Evolutionary conservation across 2,888 invertebrate genomes (phyloP), one percentile per base, ranked within the genome.

Genomic region (Hydrotaea diabolus): DNA sequence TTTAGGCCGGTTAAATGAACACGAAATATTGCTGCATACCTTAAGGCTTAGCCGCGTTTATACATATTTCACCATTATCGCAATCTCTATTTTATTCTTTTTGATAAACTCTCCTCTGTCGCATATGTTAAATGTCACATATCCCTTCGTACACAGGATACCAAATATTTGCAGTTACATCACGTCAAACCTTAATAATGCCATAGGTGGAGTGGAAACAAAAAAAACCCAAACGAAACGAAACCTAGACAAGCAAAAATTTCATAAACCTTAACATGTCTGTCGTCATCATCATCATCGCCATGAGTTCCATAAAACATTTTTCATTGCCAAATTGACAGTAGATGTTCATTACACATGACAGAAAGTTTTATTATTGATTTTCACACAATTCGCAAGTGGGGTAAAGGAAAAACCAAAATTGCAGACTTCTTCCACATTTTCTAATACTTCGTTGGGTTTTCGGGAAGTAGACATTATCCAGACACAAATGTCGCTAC

Each of bases 301-400:
- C 26, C 80, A 77, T 80, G 73, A 59, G 73, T 80, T 69, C 43
- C 21, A 55, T 66, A 69, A 46, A 21, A 46, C 46, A 46, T 69
- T 21, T 21, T 69, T 46, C 46, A 23, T 11, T 46, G 0, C 19
- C 26, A 75, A 75, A 84, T 77, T 84, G 80, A 81, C 84, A 78
- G 15, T 72, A 57, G 64, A 36, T 72, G 66, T 21, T 78, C 39
- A 73, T 77, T 76, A 57, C 36, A 76, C 13, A 49, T 81, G 78
- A 72, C 75, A 71, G 71, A 15, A 21, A 74, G 13, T 62, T 13
- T 31, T 36, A 11, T 53, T 53, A 49, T 36, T 72, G 23, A 71
- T 59, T 59, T 53, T 36, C 21, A 13, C 21, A 8, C 53, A 19
- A 46, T 13, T 39, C 11, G 3, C 11, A 15, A n/a, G n/a, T n/a